Evolutionary conservation across 92 coral and sea anemone genomes (phyloP).

Genomic region (Porites lobata): DNA sequence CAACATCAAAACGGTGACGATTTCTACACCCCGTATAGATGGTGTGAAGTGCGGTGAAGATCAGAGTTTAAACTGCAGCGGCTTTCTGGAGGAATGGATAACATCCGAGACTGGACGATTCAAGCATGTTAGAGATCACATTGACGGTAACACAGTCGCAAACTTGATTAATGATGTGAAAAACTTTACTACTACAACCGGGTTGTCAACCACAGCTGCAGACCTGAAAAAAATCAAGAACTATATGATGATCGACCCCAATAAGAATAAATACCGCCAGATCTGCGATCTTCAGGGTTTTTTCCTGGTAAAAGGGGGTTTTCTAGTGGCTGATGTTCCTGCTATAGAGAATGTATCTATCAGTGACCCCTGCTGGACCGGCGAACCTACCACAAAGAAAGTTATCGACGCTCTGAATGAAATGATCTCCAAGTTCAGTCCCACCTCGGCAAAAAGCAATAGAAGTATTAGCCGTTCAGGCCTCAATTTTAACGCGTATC

Average conservation of each 20-base stretch:
- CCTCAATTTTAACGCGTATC: neutral
- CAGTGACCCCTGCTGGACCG: slow-evolving; percentile 14
- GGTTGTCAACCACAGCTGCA: slow-evolving; percentile 38
- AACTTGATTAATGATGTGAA: slow-evolving; percentile 25
- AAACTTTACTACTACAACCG: slow-evolving; percentile 36
- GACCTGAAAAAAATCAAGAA: slow-evolving; percentile 35
- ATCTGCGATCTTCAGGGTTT: slow-evolving; percentile 60
- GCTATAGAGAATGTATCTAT: neutral
- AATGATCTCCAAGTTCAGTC: slow-evolving; percentile 38
- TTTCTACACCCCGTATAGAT: slow-evolving; percentile 44
- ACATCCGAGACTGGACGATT: slow-evolving; percentile 30
- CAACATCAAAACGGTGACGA: slow-evolving; percentile 40
- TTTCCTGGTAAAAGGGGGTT: slow-evolving; percentile 46
- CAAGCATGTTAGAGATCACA: slow-evolving; percentile 55
- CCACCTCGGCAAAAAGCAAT: no score
- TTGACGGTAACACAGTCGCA: neutral
- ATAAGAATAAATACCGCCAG: slow-evolving; percentile 43
- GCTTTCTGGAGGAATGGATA: slow-evolving; percentile 63
- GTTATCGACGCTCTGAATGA: slow-evolving; percentile 48
- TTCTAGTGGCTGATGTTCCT: slow-evolving; percentile 44
- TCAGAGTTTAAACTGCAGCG: slow-evolving; percentile 32
- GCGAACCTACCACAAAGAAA: slow-evolving; percentile 49
- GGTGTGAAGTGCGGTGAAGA: slow-evolving; percentile 48
- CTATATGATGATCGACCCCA: slow-evolving; percentile 29
- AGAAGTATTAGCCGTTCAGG: neutral